Percentiles rank a stretch among this genome's conserved stretches.
Evolutionary conservation across 2,113 vertebrate genomes (phyloP).

Genomic region (Dipodomys ordii): DNA sequence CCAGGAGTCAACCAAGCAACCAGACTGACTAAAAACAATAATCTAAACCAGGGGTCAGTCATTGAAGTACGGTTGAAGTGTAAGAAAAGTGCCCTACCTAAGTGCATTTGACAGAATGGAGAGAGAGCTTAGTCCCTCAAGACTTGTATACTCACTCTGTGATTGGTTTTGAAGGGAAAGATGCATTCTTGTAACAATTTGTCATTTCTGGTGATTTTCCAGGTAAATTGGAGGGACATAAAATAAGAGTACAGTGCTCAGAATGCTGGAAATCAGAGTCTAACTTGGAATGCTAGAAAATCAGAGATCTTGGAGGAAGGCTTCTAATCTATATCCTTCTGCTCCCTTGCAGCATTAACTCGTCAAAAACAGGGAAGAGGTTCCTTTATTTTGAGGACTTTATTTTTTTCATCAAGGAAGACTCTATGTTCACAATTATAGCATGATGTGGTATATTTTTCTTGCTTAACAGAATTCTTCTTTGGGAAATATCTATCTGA

Average conservation of each 20-base stretch:
- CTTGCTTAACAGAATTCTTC: background rate
- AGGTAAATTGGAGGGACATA: background rate
- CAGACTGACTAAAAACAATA: slow-evolving; percentile 35
- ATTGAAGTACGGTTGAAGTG: background rate
- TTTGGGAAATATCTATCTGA: background rate
- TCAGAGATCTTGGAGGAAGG: background rate
- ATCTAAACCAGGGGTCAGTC: background rate
- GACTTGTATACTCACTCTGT: background rate
- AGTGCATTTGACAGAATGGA: slow-evolving; percentile 39
- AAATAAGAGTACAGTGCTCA: background rate
- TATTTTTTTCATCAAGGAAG: background rate
- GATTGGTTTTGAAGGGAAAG: background rate
- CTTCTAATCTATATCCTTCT: background rate
- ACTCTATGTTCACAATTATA: background rate
- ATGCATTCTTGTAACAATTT: background rate
- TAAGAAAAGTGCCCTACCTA: background rate
- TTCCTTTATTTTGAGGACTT: background rate
- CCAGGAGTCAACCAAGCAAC: slow-evolving; percentile 31
- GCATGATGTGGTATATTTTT: background rate
- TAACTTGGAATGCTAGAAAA: background rate
- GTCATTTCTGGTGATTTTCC: slow-evolving; percentile 44
- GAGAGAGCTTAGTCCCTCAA: background rate
- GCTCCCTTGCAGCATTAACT: background rate
- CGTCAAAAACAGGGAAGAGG: background rate
- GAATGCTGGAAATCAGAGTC: background rate